A percentile compares a stretch with the other conserved stretches of the same genome.
Conservation (phyloP, 2,113 vertebrate species). For the Mustelus asterias region DNA sequence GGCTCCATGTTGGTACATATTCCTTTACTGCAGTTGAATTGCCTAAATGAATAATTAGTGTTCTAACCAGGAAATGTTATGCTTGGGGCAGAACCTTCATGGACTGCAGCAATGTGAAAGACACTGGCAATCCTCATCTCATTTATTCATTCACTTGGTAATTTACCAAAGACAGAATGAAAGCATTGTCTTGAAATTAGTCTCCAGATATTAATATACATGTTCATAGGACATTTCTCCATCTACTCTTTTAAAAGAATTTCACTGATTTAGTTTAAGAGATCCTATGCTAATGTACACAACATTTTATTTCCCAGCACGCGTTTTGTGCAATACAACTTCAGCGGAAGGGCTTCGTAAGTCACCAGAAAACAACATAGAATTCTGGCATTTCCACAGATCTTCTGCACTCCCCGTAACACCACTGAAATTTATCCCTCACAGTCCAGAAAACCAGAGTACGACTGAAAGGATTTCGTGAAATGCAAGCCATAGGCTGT, state of each 20-base stretch:
- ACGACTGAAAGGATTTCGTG: not conserved
- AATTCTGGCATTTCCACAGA: not conserved
- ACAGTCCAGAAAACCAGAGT: not conserved
- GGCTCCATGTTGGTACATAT: not conserved
- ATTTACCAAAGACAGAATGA: not conserved
- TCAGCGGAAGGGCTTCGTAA: not conserved
- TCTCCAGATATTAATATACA: not conserved
- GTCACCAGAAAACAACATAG: not conserved
- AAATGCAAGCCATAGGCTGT: not conserved
- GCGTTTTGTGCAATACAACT: not conserved
- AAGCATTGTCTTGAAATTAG: not conserved
- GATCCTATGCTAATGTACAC: not conserved
- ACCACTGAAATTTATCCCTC: not conserved
- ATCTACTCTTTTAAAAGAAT: not conserved
- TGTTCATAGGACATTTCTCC: not conserved
- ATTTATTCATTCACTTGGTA: slow-evolving; percentile 6
- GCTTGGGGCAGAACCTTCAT: not conserved
- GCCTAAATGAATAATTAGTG: not conserved
- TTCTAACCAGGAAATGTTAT: not conserved
- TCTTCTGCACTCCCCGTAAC: not conserved
- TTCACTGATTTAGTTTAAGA: not conserved
- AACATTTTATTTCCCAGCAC: not conserved
- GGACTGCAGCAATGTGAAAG: not conserved
- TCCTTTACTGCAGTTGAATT: not conserved
- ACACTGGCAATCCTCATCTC: not conserved